Percentiles rank a stretch among this genome's conserved stretches.
Conservation (phyloP, 2,888 invertebrate genomes). For the Anthoptus insignis region DNA sequence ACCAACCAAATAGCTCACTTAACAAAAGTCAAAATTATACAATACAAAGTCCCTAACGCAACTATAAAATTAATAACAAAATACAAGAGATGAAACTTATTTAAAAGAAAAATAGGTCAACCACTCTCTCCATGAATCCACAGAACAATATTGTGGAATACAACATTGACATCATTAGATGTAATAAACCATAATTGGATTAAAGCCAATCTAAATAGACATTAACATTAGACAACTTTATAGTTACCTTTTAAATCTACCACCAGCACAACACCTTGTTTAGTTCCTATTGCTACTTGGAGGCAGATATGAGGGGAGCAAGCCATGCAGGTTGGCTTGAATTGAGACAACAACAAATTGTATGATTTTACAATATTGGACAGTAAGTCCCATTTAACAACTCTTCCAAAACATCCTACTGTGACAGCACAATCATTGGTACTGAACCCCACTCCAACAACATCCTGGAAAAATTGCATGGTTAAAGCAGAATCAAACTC, state of each 20-base stretch:
- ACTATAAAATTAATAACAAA: no score
- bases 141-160: no score
- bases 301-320: slow-evolving; percentile 70
- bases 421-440: slow-evolving; percentile 77
- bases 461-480: slow-evolving; percentile 61
- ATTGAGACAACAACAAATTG: slow-evolving; percentile 59
- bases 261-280: slow-evolving; percentile 77
- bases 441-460: slow-evolving; percentile 79
- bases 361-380: slow-evolving; percentile 78
- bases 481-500: background rate
- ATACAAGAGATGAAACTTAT: no score
- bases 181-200: no score
- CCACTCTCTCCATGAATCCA: no score
- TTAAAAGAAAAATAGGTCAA: no score
- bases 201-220: no score
- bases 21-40: no score
- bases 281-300: slow-evolving; percentile 77
- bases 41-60: no score
- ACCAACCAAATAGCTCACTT: no score
- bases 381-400: slow-evolving; percentile 84
- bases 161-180: no score
- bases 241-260: slow-evolving; percentile 71
- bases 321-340: slow-evolving; percentile 69
- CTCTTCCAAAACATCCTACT: slow-evolving; percentile 75
- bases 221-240: slow-evolving; percentile 37